A percentile compares a stretch with the other conserved stretches of the same genome.
phyloP scores from a whole-genome alignment of 2,113 vertebrate species.

The Salvator merianae region DNA sequence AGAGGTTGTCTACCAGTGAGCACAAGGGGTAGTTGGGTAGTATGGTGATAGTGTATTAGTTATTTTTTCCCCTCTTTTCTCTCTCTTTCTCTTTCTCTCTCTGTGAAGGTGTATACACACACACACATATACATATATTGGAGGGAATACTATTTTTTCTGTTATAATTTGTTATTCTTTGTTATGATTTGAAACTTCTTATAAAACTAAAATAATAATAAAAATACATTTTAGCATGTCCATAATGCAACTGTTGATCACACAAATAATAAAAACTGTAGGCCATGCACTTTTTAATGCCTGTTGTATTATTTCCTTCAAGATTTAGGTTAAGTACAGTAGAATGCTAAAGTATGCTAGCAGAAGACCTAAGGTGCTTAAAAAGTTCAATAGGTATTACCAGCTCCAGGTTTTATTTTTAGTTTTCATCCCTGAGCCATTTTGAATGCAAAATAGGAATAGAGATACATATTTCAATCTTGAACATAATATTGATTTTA shows the following conservation, averaged over 20 bases:
- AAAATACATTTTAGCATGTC: no score
- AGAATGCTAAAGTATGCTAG: neutral
- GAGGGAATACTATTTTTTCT: no score
- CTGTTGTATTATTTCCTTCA: neutral
- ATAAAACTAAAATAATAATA: no score
- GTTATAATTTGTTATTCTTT: no score
- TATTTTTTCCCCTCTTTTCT: no score
- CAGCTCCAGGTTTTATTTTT: neutral
- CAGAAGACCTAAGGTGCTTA: neutral
- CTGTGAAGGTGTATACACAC: no score
- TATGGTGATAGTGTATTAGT: no score
- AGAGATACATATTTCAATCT: accelerated
- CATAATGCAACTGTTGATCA: neutral
- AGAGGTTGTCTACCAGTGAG: no score
- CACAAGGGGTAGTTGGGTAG: no score
- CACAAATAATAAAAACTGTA: neutral
- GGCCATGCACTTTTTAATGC: neutral
- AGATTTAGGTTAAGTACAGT: neutral
- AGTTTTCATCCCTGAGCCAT: accelerated
- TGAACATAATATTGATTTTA: constrained; percentile 1
- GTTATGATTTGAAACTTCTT: no score
- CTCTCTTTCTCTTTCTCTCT: no score
- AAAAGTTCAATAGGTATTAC: neutral
- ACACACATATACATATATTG: no score
- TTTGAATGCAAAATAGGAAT: constrained; percentile 4